Conservation (phyloP, 2,113 vertebrate genomes). For the Indicator indicator region DNA sequence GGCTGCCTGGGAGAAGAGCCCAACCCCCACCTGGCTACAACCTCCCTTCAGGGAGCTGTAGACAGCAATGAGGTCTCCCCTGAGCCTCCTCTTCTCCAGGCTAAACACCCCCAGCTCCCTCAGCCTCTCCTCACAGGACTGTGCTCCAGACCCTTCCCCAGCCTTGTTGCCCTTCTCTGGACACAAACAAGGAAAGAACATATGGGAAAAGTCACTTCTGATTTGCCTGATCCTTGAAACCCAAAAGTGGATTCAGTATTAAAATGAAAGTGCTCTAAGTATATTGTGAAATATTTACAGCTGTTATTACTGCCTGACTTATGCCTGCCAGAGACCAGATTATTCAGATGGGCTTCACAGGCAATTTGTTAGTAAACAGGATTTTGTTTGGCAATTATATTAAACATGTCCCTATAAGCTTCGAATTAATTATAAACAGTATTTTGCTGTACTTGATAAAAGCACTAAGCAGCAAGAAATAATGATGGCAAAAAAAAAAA, state of each 20-base stretch:
- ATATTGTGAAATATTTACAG: slow-evolving; percentile 72
- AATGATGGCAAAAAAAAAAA: slow-evolving; percentile 14
- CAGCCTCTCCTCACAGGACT: too few species aligned
- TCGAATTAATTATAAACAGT: slow-evolving; percentile 68
- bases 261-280: slow-evolving; percentile 70
- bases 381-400: slow-evolving; percentile 72
- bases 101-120: too few species aligned
- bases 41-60: too few species aligned
- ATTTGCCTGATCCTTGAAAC: slow-evolving; percentile 62
- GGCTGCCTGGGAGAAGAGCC: too few species aligned
- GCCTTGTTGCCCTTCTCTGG: too few species aligned
- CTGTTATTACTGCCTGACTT: slow-evolving; percentile 72
- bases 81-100: too few species aligned
- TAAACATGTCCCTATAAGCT: slow-evolving; percentile 65
- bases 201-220: slow-evolving; percentile 47
- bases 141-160: too few species aligned
- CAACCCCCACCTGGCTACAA: too few species aligned
- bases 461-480: slow-evolving; percentile 69
- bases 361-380: slow-evolving; percentile 69
- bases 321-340: slow-evolving; percentile 64
- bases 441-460: slow-evolving; percentile 59
- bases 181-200: slow-evolving; percentile 25
- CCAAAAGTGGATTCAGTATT: slow-evolving; percentile 57
- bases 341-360: slow-evolving; percentile 69
- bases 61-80: too few species aligned